phyloP scores from a whole-genome alignment of 2,797 vertebrate genomes.

The Avahi laniger region DNA sequence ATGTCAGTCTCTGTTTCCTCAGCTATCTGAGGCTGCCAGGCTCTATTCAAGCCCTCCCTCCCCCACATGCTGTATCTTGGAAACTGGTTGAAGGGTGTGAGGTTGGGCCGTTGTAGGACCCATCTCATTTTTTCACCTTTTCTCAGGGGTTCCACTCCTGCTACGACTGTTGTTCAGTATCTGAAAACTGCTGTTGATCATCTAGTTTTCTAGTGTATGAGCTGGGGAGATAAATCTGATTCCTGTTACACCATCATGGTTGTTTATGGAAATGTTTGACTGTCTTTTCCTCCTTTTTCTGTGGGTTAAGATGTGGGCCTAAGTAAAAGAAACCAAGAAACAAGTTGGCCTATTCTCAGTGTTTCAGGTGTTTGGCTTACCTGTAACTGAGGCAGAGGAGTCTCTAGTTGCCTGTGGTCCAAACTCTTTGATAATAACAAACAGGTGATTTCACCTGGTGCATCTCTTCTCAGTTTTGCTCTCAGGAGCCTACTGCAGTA shows the following conservation, averaged over 20 bases:
- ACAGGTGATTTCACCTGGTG: background rate
- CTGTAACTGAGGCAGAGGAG: background rate
- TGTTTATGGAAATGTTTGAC: constrained; percentile 27
- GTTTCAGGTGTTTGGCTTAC: background rate
- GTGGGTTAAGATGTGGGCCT: background rate
- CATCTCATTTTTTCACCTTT: background rate
- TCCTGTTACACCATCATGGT: background rate
- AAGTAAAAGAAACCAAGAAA: constrained; percentile 12
- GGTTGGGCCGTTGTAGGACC: background rate
- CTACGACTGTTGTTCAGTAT: background rate
- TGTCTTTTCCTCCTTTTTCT: constrained; percentile 25
- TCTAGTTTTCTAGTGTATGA: constrained; percentile 32
- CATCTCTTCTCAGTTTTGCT: background rate
- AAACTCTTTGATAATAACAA: constrained; percentile 5
- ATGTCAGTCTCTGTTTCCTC: background rate
- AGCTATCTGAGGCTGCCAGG: background rate
- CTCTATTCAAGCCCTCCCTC: background rate
- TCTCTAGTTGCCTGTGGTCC: background rate
- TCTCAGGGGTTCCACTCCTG: background rate
- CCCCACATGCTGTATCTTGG: background rate
- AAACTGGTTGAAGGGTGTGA: background rate
- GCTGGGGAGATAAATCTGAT: background rate
- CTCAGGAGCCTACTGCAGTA: background rate
- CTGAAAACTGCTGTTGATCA: background rate
- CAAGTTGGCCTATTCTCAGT: background rate